Percentiles rank a stretch among this genome's conserved stretches.
phyloP scores from a whole-genome alignment of 2,797 vertebrate species.

The Sebastes kiyomatsui region DNA sequence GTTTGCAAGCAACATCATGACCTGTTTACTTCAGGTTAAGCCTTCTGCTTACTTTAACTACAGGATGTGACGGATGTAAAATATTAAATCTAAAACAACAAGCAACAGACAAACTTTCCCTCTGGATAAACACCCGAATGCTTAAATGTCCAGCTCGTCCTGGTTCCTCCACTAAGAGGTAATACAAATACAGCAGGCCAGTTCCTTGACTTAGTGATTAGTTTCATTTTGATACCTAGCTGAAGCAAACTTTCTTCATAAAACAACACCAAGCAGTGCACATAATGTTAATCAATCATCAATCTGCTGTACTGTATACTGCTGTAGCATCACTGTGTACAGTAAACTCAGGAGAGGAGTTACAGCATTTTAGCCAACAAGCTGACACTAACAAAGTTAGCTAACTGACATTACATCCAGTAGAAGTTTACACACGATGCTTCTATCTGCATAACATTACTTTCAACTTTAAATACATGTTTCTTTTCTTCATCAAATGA shows the following conservation, averaged over 20 bases:
- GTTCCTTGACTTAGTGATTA: not conserved
- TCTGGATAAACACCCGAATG: not conserved
- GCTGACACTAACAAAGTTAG: too few species aligned
- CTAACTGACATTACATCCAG: too few species aligned
- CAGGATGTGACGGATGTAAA: not conserved
- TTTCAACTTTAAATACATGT: not conserved
- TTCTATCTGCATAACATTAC: not conserved
- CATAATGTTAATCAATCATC: too few species aligned
- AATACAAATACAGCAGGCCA: too few species aligned
- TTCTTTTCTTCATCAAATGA: not conserved
- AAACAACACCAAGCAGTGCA: not conserved
- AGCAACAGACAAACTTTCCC: not conserved
- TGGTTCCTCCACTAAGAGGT: too few species aligned
- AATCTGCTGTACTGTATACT: too few species aligned
- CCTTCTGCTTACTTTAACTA: constrained; percentile 8
- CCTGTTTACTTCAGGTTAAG: constrained; percentile 25
- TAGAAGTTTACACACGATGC: too few species aligned
- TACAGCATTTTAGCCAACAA: too few species aligned
- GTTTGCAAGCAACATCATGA: constrained; percentile 10
- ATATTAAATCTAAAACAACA: constrained; percentile 4
- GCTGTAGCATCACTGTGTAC: too few species aligned
- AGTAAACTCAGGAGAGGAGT: too few species aligned
- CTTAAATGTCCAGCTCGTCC: not conserved
- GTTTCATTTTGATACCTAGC: not conserved
- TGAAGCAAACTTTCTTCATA: too few species aligned